These are phyloP conservation scores for Oryzias melastigma DNA, from an alignment of 2,113 vertebrate genomes.

Conservation along the genomic window DNA sequence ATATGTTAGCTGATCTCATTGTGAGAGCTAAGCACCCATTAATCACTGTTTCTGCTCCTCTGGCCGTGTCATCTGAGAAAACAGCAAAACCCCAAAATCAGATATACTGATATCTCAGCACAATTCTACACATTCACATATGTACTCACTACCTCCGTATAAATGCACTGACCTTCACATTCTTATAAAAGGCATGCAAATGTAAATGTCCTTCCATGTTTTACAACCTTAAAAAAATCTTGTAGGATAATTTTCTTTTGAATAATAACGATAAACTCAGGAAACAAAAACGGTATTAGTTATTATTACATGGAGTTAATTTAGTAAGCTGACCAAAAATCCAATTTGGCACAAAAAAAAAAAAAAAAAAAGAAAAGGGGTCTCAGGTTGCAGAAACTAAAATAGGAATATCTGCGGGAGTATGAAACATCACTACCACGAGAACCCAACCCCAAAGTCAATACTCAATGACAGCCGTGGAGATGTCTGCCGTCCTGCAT, in stretches of 20 bases:
- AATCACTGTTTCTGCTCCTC: slow-evolving; percentile 83
- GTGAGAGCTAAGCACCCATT: slow-evolving; percentile 81
- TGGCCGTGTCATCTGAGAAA: slow-evolving; percentile 76
- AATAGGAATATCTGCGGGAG: slow-evolving; percentile 65
- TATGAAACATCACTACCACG: slow-evolving; percentile 68
- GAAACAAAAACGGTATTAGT: not conserved
- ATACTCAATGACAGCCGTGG: slow-evolving; percentile 55
- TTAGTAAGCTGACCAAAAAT: slow-evolving; percentile 16
- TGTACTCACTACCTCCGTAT: not conserved
- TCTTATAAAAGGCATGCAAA: not conserved
- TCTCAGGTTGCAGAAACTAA: slow-evolving; percentile 40
- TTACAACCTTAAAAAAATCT: not conserved
- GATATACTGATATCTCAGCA: slow-evolving; percentile 45
- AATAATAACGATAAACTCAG: not conserved
- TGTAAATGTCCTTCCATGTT: not conserved
- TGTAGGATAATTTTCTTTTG: slow-evolving; percentile 1
- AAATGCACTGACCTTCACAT: slow-evolving; percentile 26
- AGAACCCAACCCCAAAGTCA: slow-evolving; percentile 67
- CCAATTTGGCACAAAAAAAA: slow-evolving; percentile 22
- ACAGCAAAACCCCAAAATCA: slow-evolving; percentile 68
- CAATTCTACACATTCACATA: slow-evolving; percentile 31
- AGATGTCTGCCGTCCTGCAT: slow-evolving; percentile 56
- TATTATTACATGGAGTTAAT: slow-evolving; percentile 10
- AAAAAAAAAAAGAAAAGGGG: slow-evolving; percentile 42
- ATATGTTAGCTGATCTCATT: slow-evolving; percentile 88